phyloP scores from a whole-genome alignment of 1,140 invertebrate genomes.

The Cydia pomonella region DNA sequence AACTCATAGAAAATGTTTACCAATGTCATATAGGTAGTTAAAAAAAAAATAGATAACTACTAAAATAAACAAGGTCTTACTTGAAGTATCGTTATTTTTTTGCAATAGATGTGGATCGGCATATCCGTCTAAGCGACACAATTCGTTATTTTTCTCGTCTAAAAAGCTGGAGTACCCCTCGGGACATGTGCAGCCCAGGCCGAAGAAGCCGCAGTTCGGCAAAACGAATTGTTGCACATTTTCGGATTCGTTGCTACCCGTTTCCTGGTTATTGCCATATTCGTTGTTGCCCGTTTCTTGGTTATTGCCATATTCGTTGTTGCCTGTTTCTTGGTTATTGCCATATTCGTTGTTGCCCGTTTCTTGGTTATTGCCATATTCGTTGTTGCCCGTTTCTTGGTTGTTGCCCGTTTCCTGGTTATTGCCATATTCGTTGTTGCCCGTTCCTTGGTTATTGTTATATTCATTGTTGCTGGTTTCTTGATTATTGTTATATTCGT shows the following conservation, averaged over 20 bases:
- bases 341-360: not conserved
- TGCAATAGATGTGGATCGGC: conserved; percentile 30
- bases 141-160: conserved; percentile 58
- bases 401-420: conserved; percentile 42
- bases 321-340: conserved; percentile 37
- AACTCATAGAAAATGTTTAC: too few species aligned
- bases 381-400: conserved; percentile 43
- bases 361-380: conserved; percentile 38
- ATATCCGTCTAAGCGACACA: conserved; percentile 57
- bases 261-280: conserved; percentile 52
- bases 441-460: conserved; percentile 24
- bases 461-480: not conserved
- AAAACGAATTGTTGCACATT: conserved; percentile 53
- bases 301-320: not conserved
- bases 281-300: conserved; percentile 39
- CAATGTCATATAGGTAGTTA: not conserved
- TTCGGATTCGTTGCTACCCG: conserved; percentile 43
- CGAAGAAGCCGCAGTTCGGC: conserved; percentile 55
- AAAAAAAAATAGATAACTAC: not conserved
- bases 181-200: conserved; percentile 55
- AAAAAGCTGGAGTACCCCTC: conserved; percentile 57
- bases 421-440: conserved; percentile 51
- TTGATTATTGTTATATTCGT: conserved; percentile 37
- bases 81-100: conserved; percentile 51
- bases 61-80: conserved; percentile 41